Evolutionary conservation across 1,140 invertebrate species (phyloP).

Genomic region (Cyclargus thomasi): DNA sequence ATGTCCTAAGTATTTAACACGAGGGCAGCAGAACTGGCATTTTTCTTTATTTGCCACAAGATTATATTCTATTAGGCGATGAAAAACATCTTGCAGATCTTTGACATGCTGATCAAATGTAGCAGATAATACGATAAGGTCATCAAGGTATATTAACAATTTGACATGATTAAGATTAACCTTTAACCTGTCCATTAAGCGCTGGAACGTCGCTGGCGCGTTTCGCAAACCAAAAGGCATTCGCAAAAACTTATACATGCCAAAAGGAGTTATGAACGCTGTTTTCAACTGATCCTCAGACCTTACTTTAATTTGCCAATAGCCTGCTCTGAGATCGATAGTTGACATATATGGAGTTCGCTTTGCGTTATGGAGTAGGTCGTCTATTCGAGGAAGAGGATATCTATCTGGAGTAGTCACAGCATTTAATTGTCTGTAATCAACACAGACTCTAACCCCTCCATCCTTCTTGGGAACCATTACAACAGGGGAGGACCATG

Average conservation of each 20-base stretch:
- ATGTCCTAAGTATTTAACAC: constrained; percentile 35
- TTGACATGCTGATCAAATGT: constrained; percentile 26
- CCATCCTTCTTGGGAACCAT: too few relatives aligned
- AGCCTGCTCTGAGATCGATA: not conserved
- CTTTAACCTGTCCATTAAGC: constrained; percentile 46
- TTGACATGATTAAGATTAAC: constrained; percentile 25
- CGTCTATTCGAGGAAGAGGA: not conserved
- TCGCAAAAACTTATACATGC: constrained; percentile 19
- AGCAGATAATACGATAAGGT: constrained; percentile 28
- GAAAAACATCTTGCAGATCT: constrained; percentile 28
- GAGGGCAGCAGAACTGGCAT: constrained; percentile 25
- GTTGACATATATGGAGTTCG: not conserved
- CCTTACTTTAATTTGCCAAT: too few relatives aligned
- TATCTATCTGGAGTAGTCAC: not conserved
- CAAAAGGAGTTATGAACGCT: not conserved
- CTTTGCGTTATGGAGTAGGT: not conserved
- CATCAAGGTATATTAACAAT: constrained; percentile 30
- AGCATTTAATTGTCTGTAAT: not conserved
- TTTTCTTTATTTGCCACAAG: constrained; percentile 26
- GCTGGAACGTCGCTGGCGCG: constrained; percentile 58
- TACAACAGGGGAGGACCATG: too few relatives aligned
- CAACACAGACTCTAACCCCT: not conserved
- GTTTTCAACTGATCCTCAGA: not conserved
- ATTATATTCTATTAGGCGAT: constrained; percentile 24
- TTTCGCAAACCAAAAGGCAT: constrained; percentile 58